Percentiles rank a stretch among this genome's conserved stretches.
Conservation (phyloP, 2,888 invertebrate species). For the Erebia ligea region DNA sequence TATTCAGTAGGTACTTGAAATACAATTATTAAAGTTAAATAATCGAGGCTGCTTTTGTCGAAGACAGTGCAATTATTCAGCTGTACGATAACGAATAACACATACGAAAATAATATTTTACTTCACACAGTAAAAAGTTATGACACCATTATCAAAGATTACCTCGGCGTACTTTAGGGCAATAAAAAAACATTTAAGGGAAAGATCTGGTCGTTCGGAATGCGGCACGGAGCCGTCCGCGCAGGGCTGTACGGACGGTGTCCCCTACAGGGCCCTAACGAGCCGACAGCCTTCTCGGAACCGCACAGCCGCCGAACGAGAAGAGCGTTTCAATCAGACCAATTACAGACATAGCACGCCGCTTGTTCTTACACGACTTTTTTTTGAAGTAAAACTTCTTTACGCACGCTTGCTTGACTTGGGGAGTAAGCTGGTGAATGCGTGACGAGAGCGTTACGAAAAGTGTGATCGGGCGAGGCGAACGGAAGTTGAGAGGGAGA, state of each 20-base stretch:
- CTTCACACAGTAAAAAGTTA: constrained; percentile 15
- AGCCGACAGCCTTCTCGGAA: constrained; percentile 74
- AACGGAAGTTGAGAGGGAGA: too few species aligned
- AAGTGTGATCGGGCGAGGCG: too few species aligned
- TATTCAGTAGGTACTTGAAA: too few species aligned
- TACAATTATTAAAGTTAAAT: too few species aligned
- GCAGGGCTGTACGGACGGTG: constrained; percentile 62
- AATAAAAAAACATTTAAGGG: constrained; percentile 31
- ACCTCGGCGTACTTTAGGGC: constrained; percentile 22
- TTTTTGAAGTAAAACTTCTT: too few species aligned
- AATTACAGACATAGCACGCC: constrained; percentile 73
- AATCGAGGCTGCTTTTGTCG: neutral
- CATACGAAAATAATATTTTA: neutral
- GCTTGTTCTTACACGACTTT: neutral
- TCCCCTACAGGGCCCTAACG: constrained; percentile 59
- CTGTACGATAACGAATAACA: neutral
- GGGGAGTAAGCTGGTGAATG: too few species aligned
- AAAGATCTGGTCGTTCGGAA: constrained; percentile 39
- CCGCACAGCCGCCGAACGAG: constrained; percentile 57
- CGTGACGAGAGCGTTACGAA: too few species aligned
- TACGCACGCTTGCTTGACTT: too few species aligned
- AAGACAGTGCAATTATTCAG: neutral
- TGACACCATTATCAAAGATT: constrained; percentile 23
- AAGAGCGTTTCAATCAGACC: constrained; percentile 80
- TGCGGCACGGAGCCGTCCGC: constrained; percentile 44